Percentiles rank a stretch among this genome's conserved stretches.
Conservation (phyloP, 1,140 invertebrate species). For the Trigoniulus corallinus region DNA sequence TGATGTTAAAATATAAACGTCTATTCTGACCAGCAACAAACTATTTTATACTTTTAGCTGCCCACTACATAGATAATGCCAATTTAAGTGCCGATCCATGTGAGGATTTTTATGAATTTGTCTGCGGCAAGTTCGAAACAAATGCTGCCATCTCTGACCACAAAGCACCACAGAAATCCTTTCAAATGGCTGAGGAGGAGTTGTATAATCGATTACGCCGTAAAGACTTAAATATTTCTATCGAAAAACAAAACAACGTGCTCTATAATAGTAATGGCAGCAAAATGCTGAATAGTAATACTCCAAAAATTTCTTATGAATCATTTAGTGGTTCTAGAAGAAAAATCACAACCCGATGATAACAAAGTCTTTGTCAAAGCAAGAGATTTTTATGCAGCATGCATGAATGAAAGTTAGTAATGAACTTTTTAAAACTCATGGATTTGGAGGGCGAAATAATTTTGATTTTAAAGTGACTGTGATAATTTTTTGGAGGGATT, state of each 20-base stretch:
- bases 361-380: constrained; percentile 17
- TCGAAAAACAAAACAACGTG: too few relatives aligned
- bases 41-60: constrained; percentile 8
- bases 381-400: constrained; percentile 20
- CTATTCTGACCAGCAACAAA: too few relatives aligned
- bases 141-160: constrained; percentile 44
- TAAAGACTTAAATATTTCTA: too few relatives aligned
- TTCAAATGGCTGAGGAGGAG: constrained; percentile 26
- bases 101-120: constrained; percentile 32
- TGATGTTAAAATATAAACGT: too few relatives aligned
- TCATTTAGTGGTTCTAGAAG: neutral
- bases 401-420: constrained; percentile 20
- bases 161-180: constrained; percentile 45
- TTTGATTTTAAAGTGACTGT: too few relatives aligned
- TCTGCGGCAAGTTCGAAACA: constrained; percentile 44
- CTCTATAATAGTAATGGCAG: too few relatives aligned
- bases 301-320: neutral
- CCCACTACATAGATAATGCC: constrained; percentile 31
- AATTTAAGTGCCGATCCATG: constrained; percentile 29
- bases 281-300: neutral
- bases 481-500: too few relatives aligned
- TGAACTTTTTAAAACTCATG: neutral
- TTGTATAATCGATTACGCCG: constrained; percentile 41
- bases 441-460: too few relatives aligned
- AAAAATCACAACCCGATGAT: neutral